Percentiles rank a stretch among this genome's conserved stretches.
These are phyloP conservation scores for Standfussiana lucernea DNA, from an alignment of 2,888 invertebrate genomes.

Conservation along the genomic window DNA sequence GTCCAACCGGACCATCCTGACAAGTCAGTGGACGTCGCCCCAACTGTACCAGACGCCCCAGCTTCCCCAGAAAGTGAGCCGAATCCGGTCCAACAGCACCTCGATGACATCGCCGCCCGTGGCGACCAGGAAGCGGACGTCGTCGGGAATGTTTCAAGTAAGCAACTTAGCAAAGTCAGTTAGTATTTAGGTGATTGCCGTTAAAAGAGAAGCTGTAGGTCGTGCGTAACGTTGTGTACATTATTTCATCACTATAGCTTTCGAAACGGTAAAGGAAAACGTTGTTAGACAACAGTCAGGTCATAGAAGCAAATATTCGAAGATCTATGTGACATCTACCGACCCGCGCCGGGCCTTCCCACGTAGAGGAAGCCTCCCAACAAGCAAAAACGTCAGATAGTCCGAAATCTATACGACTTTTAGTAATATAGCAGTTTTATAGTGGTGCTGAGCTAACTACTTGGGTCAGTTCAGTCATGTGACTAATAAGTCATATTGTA, in stretches of 20 bases:
- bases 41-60: conserved; percentile 52
- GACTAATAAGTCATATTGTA: no score
- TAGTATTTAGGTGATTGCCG: background rate
- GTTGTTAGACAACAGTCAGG: background rate
- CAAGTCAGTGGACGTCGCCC: conserved; percentile 32
- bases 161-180: background rate
- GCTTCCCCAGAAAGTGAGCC: conserved; percentile 67
- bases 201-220: background rate
- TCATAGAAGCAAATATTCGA: background rate
- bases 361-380: background rate
- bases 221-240: background rate
- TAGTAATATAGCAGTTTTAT: no score
- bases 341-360: background rate
- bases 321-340: background rate
- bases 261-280: background rate
- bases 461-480: no score
- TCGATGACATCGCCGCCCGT: conserved; percentile 66
- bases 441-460: no score
- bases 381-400: no score
- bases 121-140: conserved; percentile 79
- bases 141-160: conserved; percentile 85
- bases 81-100: conserved; percentile 75
- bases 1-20: conserved; percentile 39
- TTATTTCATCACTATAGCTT: background rate
- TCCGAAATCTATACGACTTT: no score